These are phyloP conservation scores for Drosophila arizonae DNA, from an alignment of 1,140 invertebrate genomes.

Conservation along the genomic window DNA sequence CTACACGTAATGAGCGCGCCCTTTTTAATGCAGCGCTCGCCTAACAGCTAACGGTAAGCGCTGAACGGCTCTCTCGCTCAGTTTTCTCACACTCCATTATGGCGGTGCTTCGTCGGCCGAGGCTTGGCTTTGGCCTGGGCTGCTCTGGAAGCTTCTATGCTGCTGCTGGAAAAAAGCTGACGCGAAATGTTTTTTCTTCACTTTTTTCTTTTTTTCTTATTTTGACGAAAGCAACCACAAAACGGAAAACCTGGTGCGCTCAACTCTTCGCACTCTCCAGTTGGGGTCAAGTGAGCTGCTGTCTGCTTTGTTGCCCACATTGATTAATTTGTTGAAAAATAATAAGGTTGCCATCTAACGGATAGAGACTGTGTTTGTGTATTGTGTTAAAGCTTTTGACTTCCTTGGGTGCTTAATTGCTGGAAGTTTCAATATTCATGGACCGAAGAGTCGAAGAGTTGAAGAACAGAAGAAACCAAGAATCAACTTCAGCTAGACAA, in stretches of 20 bases:
- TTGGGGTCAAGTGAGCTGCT: background rate
- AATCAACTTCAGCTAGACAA: conserved; percentile 49
- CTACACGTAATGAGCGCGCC: conserved; percentile 41
- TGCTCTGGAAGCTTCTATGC: conserved; percentile 36
- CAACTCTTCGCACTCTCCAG: conserved; percentile 22
- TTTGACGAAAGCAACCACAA: conserved; percentile 15
- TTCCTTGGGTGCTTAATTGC: conserved; percentile 39
- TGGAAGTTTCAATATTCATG: conserved; percentile 22
- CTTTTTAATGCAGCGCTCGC: conserved; percentile 42
- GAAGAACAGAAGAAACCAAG: conserved; percentile 19
- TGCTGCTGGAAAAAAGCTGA: conserved; percentile 49
- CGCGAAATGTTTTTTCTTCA: conserved; percentile 21
- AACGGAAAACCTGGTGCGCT: conserved; percentile 30
- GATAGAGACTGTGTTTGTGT: conserved; percentile 8
- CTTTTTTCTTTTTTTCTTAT: conserved; percentile 13
- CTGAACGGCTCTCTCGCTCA: conserved; percentile 23
- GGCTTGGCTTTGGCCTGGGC: conserved; percentile 25
- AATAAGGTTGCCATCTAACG: conserved; percentile 37
- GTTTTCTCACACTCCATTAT: conserved; percentile 68
- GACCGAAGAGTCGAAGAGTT: background rate
- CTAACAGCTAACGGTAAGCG: conserved; percentile 39
- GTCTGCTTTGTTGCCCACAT: background rate
- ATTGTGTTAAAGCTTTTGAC: conserved; percentile 35
- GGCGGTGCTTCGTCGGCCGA: background rate
- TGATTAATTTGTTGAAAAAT: conserved; percentile 20